Base-by-base conservation (phyloP, 2,113 vertebrate species). In the Oreotrochilus melanogaster region DNA sequence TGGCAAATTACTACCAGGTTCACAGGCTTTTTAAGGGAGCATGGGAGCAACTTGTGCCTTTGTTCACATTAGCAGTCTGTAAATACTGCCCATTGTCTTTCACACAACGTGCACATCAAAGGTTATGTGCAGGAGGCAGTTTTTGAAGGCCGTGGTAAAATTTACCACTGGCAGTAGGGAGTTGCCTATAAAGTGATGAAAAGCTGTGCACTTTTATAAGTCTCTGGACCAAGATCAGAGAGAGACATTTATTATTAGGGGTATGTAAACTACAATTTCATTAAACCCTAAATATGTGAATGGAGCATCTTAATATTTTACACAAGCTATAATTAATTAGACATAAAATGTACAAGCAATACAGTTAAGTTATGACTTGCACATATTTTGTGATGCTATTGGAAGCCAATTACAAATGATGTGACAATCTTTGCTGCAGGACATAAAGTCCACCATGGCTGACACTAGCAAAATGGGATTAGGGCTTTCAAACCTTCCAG, bases 251-350 rank as follows among this genome's bases (percentile, higher is more conserved):
- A 43, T 78, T 89, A 91, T 67, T 50, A 78, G 45, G 18, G n/a
- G 23, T 54, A 80, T 56, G 30, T 70, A 88, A 95, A 61, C 21
- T 39, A 43, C 54, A 88, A 33, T 80, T 73, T 78, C 88, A 92
- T 94, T 91, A 56, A 66, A 92, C 86, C 90, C 56, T 48, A 74
- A 86, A 51, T 43, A 56, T 60, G 33, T 64, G 82, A 94, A 88
- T 70, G 39, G 14, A 54, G 51, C 58, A 86, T 74, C 74, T 79
- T 54, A 95, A 82, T 65, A 76, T 96, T 96, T 95, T 86, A 80
- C 70, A 64, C n/a, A 51, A 54, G 31, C 60, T 88, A 37, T 73
- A 86, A 86, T 89, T 95, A 89, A 89, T 75, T 78, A 66, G 51
- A 74, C 37, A 48, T 66, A 56, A 74, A 93, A 86, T 56, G 71